A percentile compares a stretch with the other conserved stretches of the same genome.
These are phyloP conservation scores for Rhodinocichla rosea DNA, from an alignment of 2,113 vertebrate genomes.

Conservation along the genomic window DNA sequence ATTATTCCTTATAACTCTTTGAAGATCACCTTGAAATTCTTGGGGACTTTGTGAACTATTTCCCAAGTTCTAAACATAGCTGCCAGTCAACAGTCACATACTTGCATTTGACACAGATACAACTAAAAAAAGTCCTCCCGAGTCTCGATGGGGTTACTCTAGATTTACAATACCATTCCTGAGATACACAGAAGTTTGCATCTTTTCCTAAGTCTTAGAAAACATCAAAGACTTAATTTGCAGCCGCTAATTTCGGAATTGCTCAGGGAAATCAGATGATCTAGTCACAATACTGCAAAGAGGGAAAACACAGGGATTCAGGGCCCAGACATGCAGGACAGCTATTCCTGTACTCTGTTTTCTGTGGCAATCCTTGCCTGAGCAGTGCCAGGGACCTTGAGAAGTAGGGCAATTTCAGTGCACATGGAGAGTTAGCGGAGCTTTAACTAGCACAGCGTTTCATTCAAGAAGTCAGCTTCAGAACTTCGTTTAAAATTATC, in stretches of 20 bases:
- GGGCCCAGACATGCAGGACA: not conserved
- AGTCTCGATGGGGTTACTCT: not conserved
- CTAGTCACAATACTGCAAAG: not conserved
- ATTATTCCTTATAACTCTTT: not conserved
- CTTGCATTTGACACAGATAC: not conserved
- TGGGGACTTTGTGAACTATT: not conserved
- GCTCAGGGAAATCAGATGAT: not conserved
- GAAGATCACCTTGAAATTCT: constrained; percentile 41
- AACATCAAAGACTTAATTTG: constrained; percentile 20
- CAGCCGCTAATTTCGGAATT: constrained; percentile 23
- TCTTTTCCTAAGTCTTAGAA: not conserved
- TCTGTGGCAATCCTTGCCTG: not conserved
- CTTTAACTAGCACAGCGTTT: constrained; percentile 66
- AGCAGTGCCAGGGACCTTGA: constrained; percentile 10
- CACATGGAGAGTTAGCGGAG: constrained; percentile 12
- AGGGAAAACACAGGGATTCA: not conserved
- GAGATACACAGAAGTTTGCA: not conserved
- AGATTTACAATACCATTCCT: not conserved
- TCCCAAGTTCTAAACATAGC: constrained; percentile 12
- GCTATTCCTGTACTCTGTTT: not conserved
- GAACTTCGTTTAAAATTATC: constrained; percentile 81
- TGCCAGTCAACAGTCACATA: constrained; percentile 6
- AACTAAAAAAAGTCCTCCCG: not conserved
- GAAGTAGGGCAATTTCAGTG: constrained; percentile 70
- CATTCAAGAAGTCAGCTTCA: constrained; percentile 71